Evolutionary conservation across 2,888 invertebrate genomes (phyloP).

Genomic region (Catocala sponsa): DNA sequence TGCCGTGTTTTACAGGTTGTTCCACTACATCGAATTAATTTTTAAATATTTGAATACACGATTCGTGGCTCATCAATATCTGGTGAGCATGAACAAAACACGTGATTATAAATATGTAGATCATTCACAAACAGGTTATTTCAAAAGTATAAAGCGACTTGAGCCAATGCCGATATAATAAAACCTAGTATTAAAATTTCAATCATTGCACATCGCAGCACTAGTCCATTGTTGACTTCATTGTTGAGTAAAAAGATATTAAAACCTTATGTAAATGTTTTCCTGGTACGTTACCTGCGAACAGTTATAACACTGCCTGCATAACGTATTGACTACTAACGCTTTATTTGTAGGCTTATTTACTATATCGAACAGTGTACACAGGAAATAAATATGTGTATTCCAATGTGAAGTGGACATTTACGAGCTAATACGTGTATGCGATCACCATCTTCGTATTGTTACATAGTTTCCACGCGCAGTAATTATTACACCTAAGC

Average conservation of each 20-base stretch:
- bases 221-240: too few relatives aligned
- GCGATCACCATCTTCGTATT: constrained; percentile 28
- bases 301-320: too few relatives aligned
- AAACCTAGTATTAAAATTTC: too few relatives aligned
- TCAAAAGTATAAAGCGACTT: not conserved
- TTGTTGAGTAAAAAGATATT: too few relatives aligned
- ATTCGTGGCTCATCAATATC: not conserved
- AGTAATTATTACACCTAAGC: constrained; percentile 34
- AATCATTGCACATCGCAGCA: too few relatives aligned
- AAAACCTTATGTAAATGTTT: too few relatives aligned
- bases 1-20: too few relatives aligned
- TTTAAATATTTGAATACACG: too few relatives aligned
- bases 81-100: constrained; percentile 13
- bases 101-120: not conserved
- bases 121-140: constrained; percentile 2
- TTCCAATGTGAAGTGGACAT: not conserved
- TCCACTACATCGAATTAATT: too few relatives aligned
- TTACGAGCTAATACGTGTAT: constrained; percentile 8
- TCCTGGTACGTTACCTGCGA: not conserved
- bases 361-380: not conserved
- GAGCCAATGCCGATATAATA: not conserved
- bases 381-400: not conserved
- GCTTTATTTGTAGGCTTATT: too few relatives aligned
- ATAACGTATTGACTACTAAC: too few relatives aligned
- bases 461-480: constrained; percentile 29